Evolutionary conservation across 2,888 invertebrate species (phyloP).

Genomic region (Plagodis dolabraria): DNA sequence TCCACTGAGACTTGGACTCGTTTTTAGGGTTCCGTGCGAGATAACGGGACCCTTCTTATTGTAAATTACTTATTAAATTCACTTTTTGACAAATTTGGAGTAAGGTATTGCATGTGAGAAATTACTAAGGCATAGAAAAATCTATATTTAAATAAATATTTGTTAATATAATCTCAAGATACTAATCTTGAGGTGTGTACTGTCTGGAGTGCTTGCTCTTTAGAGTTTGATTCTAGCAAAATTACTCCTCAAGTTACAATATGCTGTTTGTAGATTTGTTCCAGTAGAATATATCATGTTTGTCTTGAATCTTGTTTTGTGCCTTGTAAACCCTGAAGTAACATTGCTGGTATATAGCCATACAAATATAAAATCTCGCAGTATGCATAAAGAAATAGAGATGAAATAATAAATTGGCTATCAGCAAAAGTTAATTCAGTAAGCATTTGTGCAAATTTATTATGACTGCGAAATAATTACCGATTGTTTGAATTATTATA

Average conservation of each 20-base stretch:
- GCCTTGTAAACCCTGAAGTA: constrained; percentile 70
- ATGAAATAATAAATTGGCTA: constrained; percentile 37
- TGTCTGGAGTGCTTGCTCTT: neutral
- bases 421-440: constrained; percentile 59
- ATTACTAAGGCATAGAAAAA: neutral
- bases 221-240: constrained; percentile 5
- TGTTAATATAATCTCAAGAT: neutral
- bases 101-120: neutral
- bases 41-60: too few species aligned
- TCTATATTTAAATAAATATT: constrained; percentile 4
- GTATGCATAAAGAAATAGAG: constrained; percentile 39
- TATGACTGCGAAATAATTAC: constrained; percentile 73
- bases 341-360: constrained; percentile 51
- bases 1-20: too few species aligned
- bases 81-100: too few species aligned
- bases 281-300: constrained; percentile 16
- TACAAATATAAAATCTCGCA: constrained; percentile 40
- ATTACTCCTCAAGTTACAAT: constrained; percentile 12
- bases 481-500: constrained; percentile 69
- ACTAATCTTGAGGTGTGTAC: constrained; percentile 2
- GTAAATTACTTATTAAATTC: too few species aligned
- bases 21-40: too few species aligned
- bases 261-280: constrained; percentile 23
- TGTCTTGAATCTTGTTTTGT: constrained; percentile 63
- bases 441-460: constrained; percentile 76